phyloP scores from a whole-genome alignment of 1,140 invertebrate genomes.

The Heliconius hermathena region DNA sequence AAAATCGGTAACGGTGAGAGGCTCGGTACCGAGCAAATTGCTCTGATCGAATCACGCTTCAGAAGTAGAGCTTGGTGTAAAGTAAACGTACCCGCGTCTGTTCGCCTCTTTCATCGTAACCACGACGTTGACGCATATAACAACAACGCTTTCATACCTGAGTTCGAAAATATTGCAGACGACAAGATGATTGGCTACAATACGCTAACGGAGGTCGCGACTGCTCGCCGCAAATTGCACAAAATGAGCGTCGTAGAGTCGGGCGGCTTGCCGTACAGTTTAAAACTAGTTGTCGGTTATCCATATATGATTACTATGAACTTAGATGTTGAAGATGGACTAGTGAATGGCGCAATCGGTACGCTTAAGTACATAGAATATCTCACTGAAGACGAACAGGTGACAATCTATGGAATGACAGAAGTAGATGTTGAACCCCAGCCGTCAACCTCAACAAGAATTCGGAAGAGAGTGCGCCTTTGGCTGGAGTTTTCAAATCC shows the following conservation, averaged over 20 bases:
- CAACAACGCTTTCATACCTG: not conserved
- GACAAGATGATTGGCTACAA: not conserved
- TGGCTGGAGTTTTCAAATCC: not conserved
- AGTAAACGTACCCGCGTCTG: conserved; percentile 29
- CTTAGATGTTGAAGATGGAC: conserved; percentile 38
- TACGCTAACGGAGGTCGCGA: conserved; percentile 33
- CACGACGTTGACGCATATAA: not conserved
- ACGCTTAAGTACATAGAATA: conserved; percentile 37
- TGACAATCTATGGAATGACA: no score
- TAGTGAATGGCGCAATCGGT: conserved; percentile 43
- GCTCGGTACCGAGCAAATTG: not conserved
- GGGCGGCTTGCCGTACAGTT: conserved; percentile 34
- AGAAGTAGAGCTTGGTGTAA: conserved; percentile 23
- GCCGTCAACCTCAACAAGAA: no score
- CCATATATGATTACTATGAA: conserved; percentile 17
- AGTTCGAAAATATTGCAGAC: not conserved
- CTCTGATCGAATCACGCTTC: conserved; percentile 31
- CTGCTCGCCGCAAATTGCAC: conserved; percentile 34
- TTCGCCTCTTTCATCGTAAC: conserved; percentile 29
- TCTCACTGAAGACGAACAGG: conserved; percentile 5
- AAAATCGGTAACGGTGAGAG: conserved; percentile 33
- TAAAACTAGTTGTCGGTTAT: conserved; percentile 31
- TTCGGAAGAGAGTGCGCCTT: not conserved
- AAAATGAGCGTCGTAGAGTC: conserved; percentile 35
- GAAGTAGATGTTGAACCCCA: no score